Percentiles rank a stretch among this genome's conserved stretches.
phyloP scores from a whole-genome alignment of 2,113 vertebrate genomes.

The Pituophis catenifer region DNA sequence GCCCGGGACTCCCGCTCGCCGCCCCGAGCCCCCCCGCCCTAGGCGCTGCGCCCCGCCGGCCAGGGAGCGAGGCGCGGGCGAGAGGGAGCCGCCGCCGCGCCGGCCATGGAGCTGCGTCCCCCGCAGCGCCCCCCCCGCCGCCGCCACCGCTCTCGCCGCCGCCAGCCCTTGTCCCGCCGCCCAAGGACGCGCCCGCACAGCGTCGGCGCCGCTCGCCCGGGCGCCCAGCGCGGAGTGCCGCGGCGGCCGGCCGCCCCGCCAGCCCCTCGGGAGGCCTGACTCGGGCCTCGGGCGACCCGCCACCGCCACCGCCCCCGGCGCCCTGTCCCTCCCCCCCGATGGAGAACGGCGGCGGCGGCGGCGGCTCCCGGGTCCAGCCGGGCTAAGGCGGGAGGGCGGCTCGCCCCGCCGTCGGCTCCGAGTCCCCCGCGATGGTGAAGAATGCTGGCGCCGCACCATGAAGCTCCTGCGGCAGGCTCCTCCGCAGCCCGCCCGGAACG shows the following conservation, averaged over 20 bases:
- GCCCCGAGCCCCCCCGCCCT: constrained; percentile 63
- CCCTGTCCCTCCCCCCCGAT: constrained; percentile 31
- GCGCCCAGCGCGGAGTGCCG: not conserved
- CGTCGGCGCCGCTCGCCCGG: not conserved
- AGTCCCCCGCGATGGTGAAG: constrained; percentile 91
- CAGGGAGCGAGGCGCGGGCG: constrained; percentile 54
- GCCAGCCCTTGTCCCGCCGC: constrained; percentile 9
- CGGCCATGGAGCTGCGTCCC: constrained; percentile 21
- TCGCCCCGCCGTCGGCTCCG: constrained; percentile 80
- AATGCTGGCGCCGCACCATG: constrained; percentile 99
- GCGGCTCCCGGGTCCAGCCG: constrained; percentile 40
- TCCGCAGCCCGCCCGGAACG: constrained; percentile 94
- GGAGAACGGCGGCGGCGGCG: not conserved
- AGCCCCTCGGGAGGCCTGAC: constrained; percentile 33
- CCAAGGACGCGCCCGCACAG: not conserved
- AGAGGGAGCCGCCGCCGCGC: constrained; percentile 51
- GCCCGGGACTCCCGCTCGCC: constrained; percentile 49
- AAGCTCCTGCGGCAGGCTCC: constrained; percentile 97
- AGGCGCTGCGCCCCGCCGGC: constrained; percentile 26
- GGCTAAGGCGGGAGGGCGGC: constrained; percentile 58
- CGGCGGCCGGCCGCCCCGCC: not conserved
- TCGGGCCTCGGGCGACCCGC: constrained; percentile 69
- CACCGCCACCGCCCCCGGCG: constrained; percentile 58
- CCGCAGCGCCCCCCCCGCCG: constrained; percentile 53
- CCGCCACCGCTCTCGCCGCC: constrained; percentile 47